These are phyloP conservation scores for Dynastes grantii DNA, from an alignment of 2,888 invertebrate species.

Conservation along the genomic window DNA sequence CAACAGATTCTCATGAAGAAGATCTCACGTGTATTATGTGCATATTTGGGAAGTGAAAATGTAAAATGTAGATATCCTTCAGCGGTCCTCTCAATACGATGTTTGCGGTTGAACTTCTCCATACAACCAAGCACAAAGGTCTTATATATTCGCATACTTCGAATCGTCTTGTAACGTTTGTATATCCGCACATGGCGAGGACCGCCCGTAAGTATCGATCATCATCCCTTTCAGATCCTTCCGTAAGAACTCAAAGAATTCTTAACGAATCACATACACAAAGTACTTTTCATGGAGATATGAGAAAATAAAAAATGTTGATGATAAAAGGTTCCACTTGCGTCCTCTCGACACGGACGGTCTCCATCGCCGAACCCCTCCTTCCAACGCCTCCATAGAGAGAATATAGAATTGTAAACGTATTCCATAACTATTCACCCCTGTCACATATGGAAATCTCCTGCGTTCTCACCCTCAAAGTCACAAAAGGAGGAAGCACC, in stretches of 20 bases:
- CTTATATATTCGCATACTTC: constrained; percentile 22
- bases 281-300: constrained; percentile 43
- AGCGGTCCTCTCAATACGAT: not conserved
- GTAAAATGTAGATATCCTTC: too few species aligned
- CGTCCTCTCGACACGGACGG: constrained; percentile 42
- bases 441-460: constrained; percentile 59
- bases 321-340: constrained; percentile 49
- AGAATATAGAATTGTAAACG: constrained; percentile 56
- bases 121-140: constrained; percentile 24
- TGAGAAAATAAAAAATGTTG: constrained; percentile 51
- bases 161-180: constrained; percentile 32
- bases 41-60: too few species aligned
- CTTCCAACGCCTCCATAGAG: constrained; percentile 46
- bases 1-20: too few species aligned
- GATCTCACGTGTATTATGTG: too few species aligned
- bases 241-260: constrained; percentile 46
- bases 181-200: constrained; percentile 15
- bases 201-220: constrained; percentile 4
- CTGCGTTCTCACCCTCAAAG: constrained; percentile 56
- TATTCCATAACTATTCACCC: constrained; percentile 59
- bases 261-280: constrained; percentile 49
- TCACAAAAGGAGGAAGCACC: constrained; percentile 54
- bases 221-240: constrained; percentile 35
- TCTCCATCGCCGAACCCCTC: not conserved
- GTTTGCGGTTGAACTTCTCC: constrained; percentile 26